Evolutionary conservation across 2,797 vertebrate species (phyloP).

Genomic region (Amblyraja radiata): DNA sequence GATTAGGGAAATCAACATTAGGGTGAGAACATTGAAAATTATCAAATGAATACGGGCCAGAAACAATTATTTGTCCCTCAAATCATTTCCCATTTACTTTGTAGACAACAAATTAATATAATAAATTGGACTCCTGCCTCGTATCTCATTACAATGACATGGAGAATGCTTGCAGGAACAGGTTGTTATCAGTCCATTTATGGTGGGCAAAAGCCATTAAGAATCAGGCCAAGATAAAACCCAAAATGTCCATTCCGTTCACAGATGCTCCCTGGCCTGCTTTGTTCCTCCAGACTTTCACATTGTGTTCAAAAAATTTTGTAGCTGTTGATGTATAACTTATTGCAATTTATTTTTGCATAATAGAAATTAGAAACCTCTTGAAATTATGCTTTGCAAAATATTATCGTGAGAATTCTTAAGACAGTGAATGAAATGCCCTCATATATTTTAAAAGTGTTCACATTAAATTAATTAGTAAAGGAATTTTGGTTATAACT

Average conservation of each 20-base stretch:
- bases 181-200: not conserved
- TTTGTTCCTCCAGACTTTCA: too few relatives aligned
- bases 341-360: not conserved
- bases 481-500: not conserved
- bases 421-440: conserved; percentile 4
- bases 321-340: not conserved
- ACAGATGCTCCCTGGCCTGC: too few relatives aligned
- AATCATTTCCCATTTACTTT: not conserved
- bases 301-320: not conserved
- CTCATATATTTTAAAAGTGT: not conserved
- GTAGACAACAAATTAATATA: not conserved
- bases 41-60: too few relatives aligned
- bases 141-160: too few relatives aligned
- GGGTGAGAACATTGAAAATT: too few relatives aligned
- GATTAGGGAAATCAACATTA: too few relatives aligned
- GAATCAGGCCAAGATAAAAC: not conserved
- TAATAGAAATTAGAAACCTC: not conserved
- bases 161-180: not conserved
- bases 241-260: too few relatives aligned
- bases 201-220: not conserved
- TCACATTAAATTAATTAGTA: not conserved
- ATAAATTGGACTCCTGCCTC: not conserved
- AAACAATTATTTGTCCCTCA: not conserved
- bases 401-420: not conserved
- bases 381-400: not conserved